These are phyloP conservation scores for Xenopus borealis DNA, from an alignment of 2,113 vertebrate species.

Conservation along the genomic window DNA sequence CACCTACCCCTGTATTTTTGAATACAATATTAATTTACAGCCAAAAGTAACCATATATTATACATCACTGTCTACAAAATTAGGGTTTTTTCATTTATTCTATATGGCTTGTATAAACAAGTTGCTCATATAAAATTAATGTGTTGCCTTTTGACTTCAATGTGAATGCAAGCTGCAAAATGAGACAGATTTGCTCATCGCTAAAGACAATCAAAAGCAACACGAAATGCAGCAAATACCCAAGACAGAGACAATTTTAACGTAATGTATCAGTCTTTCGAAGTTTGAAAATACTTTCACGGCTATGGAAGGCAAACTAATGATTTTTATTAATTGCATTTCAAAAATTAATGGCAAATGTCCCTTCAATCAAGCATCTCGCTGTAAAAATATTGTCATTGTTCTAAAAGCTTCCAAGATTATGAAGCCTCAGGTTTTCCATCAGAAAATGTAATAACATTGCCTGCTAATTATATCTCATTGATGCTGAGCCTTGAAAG, in stretches of 20 bases:
- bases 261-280: neutral
- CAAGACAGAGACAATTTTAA: neutral
- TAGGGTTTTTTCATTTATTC: too few relatives aligned
- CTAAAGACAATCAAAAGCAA: neutral
- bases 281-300: neutral
- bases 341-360: constrained; percentile 5
- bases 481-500: too few relatives aligned
- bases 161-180: too few relatives aligned
- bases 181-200: too few relatives aligned
- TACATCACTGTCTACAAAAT: too few relatives aligned
- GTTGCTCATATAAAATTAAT: too few relatives aligned
- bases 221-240: neutral
- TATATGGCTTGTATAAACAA: too few relatives aligned
- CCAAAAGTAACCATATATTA: too few relatives aligned
- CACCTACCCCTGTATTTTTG: too few relatives aligned
- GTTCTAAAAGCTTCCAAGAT: neutral
- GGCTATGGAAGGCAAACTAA: neutral
- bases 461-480: neutral
- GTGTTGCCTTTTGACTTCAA: too few relatives aligned
- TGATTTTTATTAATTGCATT: constrained; percentile 6
- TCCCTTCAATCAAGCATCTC: constrained; percentile 7
- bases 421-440: neutral
- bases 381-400: constrained; percentile 4
- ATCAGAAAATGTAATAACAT: neutral
- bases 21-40: too few relatives aligned